Conservation (phyloP, 1,140 invertebrate species). For the Euwallacea fornicatus region DNA sequence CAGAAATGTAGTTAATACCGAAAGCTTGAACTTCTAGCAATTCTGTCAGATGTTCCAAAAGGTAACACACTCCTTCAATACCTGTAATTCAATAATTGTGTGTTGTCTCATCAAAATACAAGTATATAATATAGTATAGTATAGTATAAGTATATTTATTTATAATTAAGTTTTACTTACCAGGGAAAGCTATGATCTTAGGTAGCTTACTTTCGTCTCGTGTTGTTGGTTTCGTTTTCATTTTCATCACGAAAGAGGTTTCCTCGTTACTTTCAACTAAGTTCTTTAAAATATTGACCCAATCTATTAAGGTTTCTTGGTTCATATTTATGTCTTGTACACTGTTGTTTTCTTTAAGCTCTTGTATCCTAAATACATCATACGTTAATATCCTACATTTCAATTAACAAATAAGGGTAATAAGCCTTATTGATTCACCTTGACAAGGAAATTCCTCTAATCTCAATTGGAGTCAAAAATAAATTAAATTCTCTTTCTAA, state of each 20-base stretch:
- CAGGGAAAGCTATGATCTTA: conserved; percentile 13
- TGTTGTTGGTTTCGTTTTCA: background rate
- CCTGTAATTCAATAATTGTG: conserved; percentile 62
- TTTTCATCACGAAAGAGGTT: background rate
- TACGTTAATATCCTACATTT: background rate
- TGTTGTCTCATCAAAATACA: no score
- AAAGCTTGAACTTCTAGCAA: conserved; percentile 64
- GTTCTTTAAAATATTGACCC: background rate
- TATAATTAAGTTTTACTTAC: background rate
- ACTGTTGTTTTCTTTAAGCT: background rate
- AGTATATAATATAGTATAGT: no score
- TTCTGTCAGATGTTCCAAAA: conserved; percentile 60
- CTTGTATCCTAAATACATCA: background rate
- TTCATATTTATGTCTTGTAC: background rate
- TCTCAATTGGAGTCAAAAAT: conserved; percentile 63
- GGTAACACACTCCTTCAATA: conserved; percentile 71
- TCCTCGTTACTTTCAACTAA: background rate
- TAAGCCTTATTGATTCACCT: background rate
- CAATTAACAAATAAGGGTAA: background rate
- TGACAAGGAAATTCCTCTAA: conserved; percentile 55
- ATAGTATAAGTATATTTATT: no score
- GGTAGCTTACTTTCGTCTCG: background rate
- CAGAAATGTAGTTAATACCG: conserved; percentile 64
- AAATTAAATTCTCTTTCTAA: conserved; percentile 67
- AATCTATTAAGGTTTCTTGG: background rate